A percentile compares a stretch with the other conserved stretches of the same genome.
Evolutionary conservation across 2,797 vertebrate genomes (phyloP).

Genomic region (Dicrostonyx torquatus): DNA sequence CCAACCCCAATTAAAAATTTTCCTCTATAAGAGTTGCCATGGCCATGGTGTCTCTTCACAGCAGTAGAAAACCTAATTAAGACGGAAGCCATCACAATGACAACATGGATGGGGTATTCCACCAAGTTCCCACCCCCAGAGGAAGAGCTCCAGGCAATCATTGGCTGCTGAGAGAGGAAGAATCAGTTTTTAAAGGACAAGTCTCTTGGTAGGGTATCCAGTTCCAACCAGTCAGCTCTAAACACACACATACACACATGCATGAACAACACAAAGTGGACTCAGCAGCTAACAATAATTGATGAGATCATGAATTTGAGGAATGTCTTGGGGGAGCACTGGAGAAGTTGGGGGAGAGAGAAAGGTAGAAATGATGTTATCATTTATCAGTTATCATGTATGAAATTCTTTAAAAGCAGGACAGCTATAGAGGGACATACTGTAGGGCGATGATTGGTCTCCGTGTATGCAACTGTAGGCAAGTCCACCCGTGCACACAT

Average conservation of each 20-base stretch:
- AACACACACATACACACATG: neutral
- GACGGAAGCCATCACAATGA: neutral
- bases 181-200: neutral
- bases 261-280: neutral
- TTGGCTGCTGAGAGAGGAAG: neutral
- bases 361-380: neutral
- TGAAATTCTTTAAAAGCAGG: neutral
- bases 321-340: neutral
- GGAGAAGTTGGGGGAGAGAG: neutral
- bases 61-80: neutral
- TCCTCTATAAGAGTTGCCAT: neutral
- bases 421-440: neutral
- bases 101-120: neutral
- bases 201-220: neutral
- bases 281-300: neutral
- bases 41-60: neutral
- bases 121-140: too few relatives aligned
- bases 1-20: neutral
- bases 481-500: neutral
- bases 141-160: too few relatives aligned
- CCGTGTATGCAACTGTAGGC: neutral
- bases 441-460: neutral
- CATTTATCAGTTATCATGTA: neutral
- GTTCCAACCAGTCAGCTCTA: neutral
- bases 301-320: neutral